phyloP scores from a whole-genome alignment of 2,888 invertebrate species.

The Coenonympha arcania region DNA sequence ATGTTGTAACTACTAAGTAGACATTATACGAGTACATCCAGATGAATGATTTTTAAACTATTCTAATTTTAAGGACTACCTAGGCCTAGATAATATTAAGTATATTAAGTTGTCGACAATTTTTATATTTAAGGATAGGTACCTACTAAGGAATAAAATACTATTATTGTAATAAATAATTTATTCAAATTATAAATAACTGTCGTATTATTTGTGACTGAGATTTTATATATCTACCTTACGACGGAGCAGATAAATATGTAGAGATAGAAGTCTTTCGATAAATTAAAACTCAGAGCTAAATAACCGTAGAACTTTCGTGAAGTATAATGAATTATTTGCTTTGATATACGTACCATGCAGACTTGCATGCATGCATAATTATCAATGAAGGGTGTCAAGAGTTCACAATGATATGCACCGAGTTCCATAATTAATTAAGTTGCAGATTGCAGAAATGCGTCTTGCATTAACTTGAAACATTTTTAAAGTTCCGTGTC shows the following conservation, averaged over 20 bases:
- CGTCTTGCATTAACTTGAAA: constrained; percentile 9
- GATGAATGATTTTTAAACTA: constrained; percentile 41
- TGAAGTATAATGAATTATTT: background rate
- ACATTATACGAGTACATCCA: constrained; percentile 43
- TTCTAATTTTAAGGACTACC: constrained; percentile 39
- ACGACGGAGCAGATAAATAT: too few species aligned
- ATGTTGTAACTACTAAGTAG: constrained; percentile 72
- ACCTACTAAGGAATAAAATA: constrained; percentile 6
- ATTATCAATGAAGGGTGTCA: constrained; percentile 17
- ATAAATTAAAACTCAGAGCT: background rate
- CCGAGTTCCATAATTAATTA: constrained; percentile 10
- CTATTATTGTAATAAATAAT: constrained; percentile 14
- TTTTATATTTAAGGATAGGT: background rate
- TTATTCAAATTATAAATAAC: constrained; percentile 10
- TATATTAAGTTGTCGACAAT: constrained; percentile 31
- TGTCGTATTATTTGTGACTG: constrained; percentile 11
- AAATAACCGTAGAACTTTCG: constrained; percentile 1
- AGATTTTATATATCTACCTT: too few species aligned
- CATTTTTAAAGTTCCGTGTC: background rate
- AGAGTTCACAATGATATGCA: constrained; percentile 19
- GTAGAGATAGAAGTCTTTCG: too few species aligned
- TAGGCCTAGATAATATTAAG: too few species aligned
- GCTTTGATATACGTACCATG: background rate
- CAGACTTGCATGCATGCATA: constrained; percentile 13
- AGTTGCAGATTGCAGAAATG: constrained; percentile 4